Base-by-base conservation (phyloP, 2,888 invertebrate genomes). In the Phortica okadai region DNA sequence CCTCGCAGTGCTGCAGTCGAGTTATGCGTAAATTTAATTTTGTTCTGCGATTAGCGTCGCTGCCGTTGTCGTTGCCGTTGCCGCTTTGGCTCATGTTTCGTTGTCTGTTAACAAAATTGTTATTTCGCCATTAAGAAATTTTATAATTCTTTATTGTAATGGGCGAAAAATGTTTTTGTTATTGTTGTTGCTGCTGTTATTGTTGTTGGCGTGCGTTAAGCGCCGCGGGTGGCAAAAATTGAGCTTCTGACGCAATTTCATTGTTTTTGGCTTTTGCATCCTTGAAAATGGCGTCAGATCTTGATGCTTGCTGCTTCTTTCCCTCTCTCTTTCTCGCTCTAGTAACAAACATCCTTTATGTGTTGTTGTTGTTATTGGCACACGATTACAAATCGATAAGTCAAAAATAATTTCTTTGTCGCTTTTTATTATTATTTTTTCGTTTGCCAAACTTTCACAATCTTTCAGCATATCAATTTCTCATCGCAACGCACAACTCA, bases 21-120 rank as follows among this genome's bases (percentile, higher is more conserved):
- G 78, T 83, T 82, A 87, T 88, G 83, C 86, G 77, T 88, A 89
- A 88, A 89, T 88, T 88, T 85, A 88, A 89, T 89, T 89, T 89
- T 82, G 88, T 83, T 80, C 81, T 73, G 83, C 88, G 88, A 88
- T 88, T 89, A 89, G 89, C 87, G 89, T 89, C 88, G 88, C 85
- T 83, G 25, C 41, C 58, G 74, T 56, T 41, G 14, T 11, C 67
- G 16, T 41, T 66, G 45, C 41, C 21, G 50, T 54, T 25, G 21
- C 62, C 62, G 25, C 66, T 42, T 66, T 66, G 74, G 79, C 82
- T 85, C 83, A 88, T 87, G 85, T 86, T 84, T 56, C 56, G 5
- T 62, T 69, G 44, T 69, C 69, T 72, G 70, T 72, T 72, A 56
- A 56, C 70, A 72, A 83, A 88, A 88, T 88, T 86, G 87, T 82